phyloP scores from a whole-genome alignment of 1,140 invertebrate species.

The Meloidogyne floridensis region DNA sequence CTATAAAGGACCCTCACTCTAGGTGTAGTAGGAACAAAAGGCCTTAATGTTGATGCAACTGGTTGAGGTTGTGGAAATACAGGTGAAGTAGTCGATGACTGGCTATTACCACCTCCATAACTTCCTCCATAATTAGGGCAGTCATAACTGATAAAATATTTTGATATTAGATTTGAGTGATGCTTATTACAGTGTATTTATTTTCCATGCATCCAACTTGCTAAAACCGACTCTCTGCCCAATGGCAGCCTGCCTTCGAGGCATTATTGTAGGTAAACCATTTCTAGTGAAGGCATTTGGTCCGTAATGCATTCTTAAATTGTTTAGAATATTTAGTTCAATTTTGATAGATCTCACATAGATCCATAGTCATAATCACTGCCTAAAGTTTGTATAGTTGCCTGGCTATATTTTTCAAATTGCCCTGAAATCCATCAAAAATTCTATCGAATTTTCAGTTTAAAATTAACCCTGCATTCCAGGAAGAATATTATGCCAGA shows the following conservation, averaged over 20 bases:
- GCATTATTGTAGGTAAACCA: constrained; percentile 66
- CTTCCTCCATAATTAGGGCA: constrained; percentile 29
- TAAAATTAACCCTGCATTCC: constrained; percentile 56
- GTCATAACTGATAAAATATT: constrained; percentile 18
- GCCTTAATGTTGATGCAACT: background rate
- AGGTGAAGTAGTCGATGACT: constrained; percentile 21
- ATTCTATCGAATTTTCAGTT: constrained; percentile 3
- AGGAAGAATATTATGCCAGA: constrained; percentile 67
- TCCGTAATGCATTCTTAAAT: constrained; percentile 67
- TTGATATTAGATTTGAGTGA: background rate
- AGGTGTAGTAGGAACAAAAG: constrained; percentile 12
- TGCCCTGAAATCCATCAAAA: constrained; percentile 42
- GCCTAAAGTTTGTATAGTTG: constrained; percentile 64
- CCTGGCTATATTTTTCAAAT: constrained; percentile 65
- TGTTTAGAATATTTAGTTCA: background rate
- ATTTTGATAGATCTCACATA: constrained; percentile 43
- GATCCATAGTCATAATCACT: constrained; percentile 68
- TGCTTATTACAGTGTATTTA: constrained; percentile 67
- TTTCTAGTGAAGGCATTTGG: constrained; percentile 67
- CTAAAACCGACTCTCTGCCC: constrained; percentile 68
- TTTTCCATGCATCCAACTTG: constrained; percentile 67
- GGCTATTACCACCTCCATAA: background rate
- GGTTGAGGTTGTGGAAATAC: constrained; percentile 31
- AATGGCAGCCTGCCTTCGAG: constrained; percentile 56
- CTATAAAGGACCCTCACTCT: background rate